A percentile compares a stretch with the other conserved stretches of the same genome.
Conservation (phyloP, 1,140 invertebrate genomes). For the Globodera rostochiensis region DNA sequence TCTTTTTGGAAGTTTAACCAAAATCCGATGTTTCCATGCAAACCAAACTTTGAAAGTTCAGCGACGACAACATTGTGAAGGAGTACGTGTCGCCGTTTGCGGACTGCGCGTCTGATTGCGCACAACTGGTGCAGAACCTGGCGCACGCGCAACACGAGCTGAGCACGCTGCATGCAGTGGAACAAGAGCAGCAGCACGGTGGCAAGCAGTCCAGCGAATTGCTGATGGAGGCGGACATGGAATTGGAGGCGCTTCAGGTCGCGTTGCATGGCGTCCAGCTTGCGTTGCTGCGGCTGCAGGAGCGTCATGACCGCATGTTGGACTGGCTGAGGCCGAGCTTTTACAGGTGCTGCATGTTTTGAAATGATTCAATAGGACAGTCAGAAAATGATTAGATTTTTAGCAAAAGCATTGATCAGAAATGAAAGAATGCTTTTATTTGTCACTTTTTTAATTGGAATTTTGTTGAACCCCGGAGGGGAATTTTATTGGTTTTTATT, state of each 20-base stretch:
- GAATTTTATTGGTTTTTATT: too few species aligned
- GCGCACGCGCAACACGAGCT: background rate
- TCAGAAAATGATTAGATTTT: too few species aligned
- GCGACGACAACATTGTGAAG: background rate
- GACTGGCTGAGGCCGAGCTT: background rate
- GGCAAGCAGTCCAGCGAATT: background rate
- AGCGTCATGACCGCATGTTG: background rate
- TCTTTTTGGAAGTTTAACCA: too few species aligned
- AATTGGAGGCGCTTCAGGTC: background rate
- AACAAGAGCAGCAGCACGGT: background rate
- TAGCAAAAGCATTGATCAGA: too few species aligned
- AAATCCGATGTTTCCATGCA: too few species aligned
- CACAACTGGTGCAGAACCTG: background rate
- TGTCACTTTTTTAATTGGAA: too few species aligned
- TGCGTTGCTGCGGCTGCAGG: background rate
- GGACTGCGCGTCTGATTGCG: background rate
- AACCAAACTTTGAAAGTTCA: background rate
- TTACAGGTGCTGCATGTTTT: background rate
- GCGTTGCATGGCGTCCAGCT: background rate
- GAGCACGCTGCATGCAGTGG: background rate
- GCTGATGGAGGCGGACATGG: background rate
- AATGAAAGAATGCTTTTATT: too few species aligned
- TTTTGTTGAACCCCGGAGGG: too few species aligned
- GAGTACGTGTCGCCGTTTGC: slow-evolving; percentile 1
- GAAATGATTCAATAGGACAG: background rate